Conservation (phyloP, 1,140 invertebrate species). For the Dreissena polymorpha region DNA sequence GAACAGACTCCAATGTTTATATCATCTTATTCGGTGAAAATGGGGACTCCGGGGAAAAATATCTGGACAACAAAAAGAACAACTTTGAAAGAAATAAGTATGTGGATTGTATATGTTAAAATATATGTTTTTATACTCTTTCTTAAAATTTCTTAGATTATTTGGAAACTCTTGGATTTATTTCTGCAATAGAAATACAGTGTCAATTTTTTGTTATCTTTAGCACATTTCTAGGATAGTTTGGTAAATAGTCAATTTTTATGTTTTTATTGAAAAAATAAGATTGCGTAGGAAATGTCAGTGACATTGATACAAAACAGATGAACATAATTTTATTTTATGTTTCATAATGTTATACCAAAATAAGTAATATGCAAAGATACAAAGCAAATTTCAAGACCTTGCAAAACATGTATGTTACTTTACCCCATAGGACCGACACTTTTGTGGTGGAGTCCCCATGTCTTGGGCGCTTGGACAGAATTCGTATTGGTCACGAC, state of each 20-base stretch:
- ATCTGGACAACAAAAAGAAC: slow-evolving; percentile 64
- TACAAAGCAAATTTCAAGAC: too few species aligned
- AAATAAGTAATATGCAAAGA: too few species aligned
- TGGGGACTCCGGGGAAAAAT: slow-evolving; percentile 77
- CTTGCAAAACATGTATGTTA: slow-evolving; percentile 2
- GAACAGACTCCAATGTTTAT: slow-evolving; percentile 79
- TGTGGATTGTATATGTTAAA: slow-evolving; percentile 44
- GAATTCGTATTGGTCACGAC: slow-evolving; percentile 78
- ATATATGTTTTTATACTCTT: too few species aligned
- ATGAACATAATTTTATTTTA: too few species aligned
- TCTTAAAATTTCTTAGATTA: not conserved
- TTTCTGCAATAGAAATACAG: too few species aligned
- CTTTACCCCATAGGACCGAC: slow-evolving; percentile 70
- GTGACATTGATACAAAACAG: too few species aligned
- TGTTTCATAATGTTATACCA: too few species aligned
- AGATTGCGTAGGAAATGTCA: too few species aligned
- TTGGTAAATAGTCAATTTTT: too few species aligned
- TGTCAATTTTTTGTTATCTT: too few species aligned
- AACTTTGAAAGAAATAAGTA: slow-evolving; percentile 74
- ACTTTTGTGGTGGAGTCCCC: slow-evolving; percentile 77
- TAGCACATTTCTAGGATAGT: too few species aligned
- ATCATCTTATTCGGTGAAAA: slow-evolving; percentile 80
- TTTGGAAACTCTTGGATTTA: not conserved
- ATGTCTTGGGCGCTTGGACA: slow-evolving; percentile 74
- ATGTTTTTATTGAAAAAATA: too few species aligned